Conservation (phyloP, 2,797 vertebrate genomes). For the Mus caroli region DNA sequence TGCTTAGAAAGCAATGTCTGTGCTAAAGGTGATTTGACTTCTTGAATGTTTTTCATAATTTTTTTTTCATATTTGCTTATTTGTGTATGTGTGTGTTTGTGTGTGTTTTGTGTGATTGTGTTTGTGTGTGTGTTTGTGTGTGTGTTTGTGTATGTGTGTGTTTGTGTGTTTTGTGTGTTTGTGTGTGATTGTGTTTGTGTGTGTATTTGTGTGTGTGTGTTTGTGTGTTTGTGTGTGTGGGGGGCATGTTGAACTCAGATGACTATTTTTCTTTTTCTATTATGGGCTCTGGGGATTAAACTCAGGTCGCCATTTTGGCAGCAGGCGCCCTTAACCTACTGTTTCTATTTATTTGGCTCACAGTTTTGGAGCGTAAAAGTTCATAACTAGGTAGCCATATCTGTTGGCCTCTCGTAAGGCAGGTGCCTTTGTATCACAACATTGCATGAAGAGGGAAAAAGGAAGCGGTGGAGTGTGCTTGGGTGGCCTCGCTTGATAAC, state of each 20-base stretch:
- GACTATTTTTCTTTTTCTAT: neutral
- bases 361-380: neutral
- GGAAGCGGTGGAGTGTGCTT: neutral
- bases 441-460: neutral
- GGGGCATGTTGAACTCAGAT: neutral
- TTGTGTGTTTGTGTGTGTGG: too few species aligned
- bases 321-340: too few species aligned
- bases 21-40: neutral
- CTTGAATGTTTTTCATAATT: neutral
- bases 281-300: neutral
- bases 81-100: neutral
- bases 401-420: neutral
- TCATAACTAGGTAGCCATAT: neutral
- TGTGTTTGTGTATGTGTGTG: fast-evolving
- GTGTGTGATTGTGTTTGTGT: too few species aligned
- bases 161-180: too few species aligned
- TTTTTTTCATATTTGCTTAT: neutral
- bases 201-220: too few species aligned
- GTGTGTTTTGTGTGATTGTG: neutral
- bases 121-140: neutral
- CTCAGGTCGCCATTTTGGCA: neutral
- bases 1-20: neutral
- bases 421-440: neutral
- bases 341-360: neutral
- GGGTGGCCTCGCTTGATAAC: neutral